Evolutionary conservation across 1,140 invertebrate genomes (phyloP), one percentile per base, ranked within the genome.

Genomic region (Tetramorium simillimum): DNA sequence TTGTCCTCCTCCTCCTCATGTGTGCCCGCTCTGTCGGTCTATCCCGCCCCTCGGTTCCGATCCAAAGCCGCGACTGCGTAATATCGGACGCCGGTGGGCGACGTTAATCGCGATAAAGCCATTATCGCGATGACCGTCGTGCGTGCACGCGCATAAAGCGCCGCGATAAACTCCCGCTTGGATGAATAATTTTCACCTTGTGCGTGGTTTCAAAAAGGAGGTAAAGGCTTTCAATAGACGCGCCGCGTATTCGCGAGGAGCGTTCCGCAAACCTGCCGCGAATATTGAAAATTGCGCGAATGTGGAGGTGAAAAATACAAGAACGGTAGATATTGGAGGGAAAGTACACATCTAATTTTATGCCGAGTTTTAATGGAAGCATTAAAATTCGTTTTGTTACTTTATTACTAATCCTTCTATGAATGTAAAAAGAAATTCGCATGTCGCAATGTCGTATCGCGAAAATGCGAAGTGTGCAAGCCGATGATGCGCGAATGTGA

Each of bases 81-180:
- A 89, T 89, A 89, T 90, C 82, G 73, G 58, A 65, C 73, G 73
- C 37, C 58, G 82, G 62, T 78, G 33, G 58, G 58, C 49, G 80
- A 76, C 84, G 86, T 60, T 70, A 76, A 89, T 87, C 88, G 72
- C 77, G 84, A 86, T 88, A 86, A 86, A 80, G 43, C 43, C 85
- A 73, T 56, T 86, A 90, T 89, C 88, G 73, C 73, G 85, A 90
- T 89, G 73, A 87, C 67, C 88, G 87, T 86, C 87, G 77, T 63
- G 49, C 51, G 88, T 51, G 76, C 77, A 81, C 78, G 86, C 88
- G 88, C 65, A 78, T 81, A 69, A 75, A 84, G 80, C 69, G 69
- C 53, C 80, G 69, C 69, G 80, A 84, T 75, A 60, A 84, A 84
- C 53, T 62, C 67, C 62, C 51, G n/a, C 58, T 46, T 18, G 67